Percentiles rank a stretch among this genome's conserved stretches.
phyloP scores from a whole-genome alignment of 2,797 vertebrate genomes.

The Cyprinodon diabolis region DNA sequence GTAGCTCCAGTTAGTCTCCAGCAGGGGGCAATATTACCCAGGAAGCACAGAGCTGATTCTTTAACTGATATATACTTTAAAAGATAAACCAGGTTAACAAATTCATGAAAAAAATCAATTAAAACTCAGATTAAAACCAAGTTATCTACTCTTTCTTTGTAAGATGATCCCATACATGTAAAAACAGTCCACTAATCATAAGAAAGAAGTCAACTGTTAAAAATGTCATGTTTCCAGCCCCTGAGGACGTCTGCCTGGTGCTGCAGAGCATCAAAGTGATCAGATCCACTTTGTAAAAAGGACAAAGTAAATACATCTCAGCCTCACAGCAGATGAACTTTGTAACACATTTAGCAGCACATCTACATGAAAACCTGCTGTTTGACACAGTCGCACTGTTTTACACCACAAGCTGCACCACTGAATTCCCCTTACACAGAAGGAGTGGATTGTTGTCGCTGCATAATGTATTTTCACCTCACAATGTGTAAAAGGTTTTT shows the following conservation, averaged over 20 bases:
- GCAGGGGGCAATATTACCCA: slow-evolving; percentile 72
- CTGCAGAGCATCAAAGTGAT: neutral
- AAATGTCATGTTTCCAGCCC: neutral
- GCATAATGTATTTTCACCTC: slow-evolving; percentile 49
- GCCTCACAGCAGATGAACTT: slow-evolving; percentile 22
- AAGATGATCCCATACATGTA: neutral
- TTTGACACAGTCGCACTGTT: neutral
- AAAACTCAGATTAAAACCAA: neutral
- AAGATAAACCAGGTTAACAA: neutral
- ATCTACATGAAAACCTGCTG: slow-evolving; percentile 19
- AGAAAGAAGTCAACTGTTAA: neutral
- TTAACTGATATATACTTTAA: neutral
- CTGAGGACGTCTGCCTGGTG: neutral
- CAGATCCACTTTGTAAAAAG: slow-evolving; percentile 6
- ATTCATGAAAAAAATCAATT: neutral
- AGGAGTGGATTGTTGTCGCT: slow-evolving; percentile 59
- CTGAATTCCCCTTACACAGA: slow-evolving; percentile 25
- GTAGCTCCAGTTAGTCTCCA: slow-evolving; percentile 31
- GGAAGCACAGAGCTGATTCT: neutral
- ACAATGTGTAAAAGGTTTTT: slow-evolving; percentile 25
- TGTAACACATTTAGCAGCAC: slow-evolving; percentile 34
- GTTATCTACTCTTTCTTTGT: neutral
- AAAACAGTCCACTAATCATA: neutral
- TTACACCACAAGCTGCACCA: slow-evolving; percentile 19
- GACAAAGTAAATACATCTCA: slow-evolving; percentile 38